Conservation (phyloP, 2,797 vertebrate species). For the Jordanella pulchra region DNA sequence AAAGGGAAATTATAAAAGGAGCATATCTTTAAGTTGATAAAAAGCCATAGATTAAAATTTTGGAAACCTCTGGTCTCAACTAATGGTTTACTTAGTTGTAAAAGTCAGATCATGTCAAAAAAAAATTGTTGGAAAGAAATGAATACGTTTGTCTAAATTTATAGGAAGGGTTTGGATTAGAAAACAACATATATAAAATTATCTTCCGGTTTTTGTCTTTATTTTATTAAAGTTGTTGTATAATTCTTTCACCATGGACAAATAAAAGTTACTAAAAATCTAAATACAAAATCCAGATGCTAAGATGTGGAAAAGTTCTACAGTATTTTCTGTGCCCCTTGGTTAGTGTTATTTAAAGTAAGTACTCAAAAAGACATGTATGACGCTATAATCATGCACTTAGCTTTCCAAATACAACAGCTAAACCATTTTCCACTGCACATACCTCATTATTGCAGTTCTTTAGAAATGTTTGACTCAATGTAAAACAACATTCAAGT, state of each 20-base stretch:
- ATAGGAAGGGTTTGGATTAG: too few species aligned
- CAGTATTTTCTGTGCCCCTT: constrained; percentile 12
- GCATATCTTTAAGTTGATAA: too few species aligned
- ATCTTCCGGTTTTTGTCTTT: background rate
- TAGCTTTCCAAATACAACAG: constrained; percentile 1
- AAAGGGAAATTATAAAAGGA: too few species aligned
- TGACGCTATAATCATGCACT: background rate
- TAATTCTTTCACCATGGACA: background rate
- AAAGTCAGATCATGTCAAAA: background rate
- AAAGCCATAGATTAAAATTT: too few species aligned
- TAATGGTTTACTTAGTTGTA: too few species aligned
- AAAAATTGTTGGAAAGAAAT: background rate
- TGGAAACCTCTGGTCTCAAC: too few species aligned
- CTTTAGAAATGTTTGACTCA: constrained; percentile 15
- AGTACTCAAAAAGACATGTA: constrained; percentile 3
- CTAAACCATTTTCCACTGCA: constrained; percentile 15
- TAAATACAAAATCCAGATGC: background rate
- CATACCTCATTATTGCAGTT: constrained; percentile 24
- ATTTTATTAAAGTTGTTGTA: background rate
- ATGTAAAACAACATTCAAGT: constrained; percentile 44
- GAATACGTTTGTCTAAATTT: too few species aligned
- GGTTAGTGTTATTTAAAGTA: background rate
- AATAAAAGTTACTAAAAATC: background rate
- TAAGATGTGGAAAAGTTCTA: constrained; percentile 38
- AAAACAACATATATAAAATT: background rate